Percentiles rank a stretch among this genome's conserved stretches.
These are phyloP conservation scores for Tetheella fluctuosa DNA, from an alignment of 2,888 invertebrate genomes.

Conservation along the genomic window DNA sequence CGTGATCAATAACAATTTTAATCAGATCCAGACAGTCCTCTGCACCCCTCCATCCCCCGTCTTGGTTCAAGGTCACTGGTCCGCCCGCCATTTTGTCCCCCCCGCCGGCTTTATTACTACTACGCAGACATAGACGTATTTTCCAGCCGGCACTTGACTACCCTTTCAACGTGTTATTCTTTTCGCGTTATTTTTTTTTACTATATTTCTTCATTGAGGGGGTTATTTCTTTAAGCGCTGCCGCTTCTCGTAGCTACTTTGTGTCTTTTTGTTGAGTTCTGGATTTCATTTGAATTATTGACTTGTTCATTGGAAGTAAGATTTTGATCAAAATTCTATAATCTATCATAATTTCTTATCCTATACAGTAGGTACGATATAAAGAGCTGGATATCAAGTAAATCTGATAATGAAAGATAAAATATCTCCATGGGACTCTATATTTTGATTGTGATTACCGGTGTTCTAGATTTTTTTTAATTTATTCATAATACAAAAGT, in stretches of 20 bases:
- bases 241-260: too few relatives aligned
- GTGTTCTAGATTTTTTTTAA: too few relatives aligned
- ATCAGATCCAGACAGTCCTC: slow-evolving; percentile 54
- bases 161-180: neutral
- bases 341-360: too few relatives aligned
- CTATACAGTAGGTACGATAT: too few relatives aligned
- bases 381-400: too few relatives aligned
- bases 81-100: slow-evolving; percentile 54
- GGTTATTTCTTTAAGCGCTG: neutral
- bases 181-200: neutral
- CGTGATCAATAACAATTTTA: slow-evolving; percentile 15
- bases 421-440: too few relatives aligned
- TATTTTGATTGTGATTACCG: too few relatives aligned
- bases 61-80: slow-evolving; percentile 56
- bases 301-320: neutral
- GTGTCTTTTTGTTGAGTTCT: too few relatives aligned
- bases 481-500: too few relatives aligned
- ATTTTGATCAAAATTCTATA: too few relatives aligned
- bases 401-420: too few relatives aligned
- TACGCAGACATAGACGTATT: slow-evolving; percentile 14
- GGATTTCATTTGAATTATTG: too few relatives aligned
- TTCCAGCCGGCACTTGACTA: neutral
- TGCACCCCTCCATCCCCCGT: slow-evolving; percentile 33
- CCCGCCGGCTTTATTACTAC: slow-evolving; percentile 34
- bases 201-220: neutral